A percentile compares a stretch with the other conserved stretches of the same genome.
phyloP scores from a whole-genome alignment of 2,797 vertebrate genomes.

The Melopsittacus undulatus region DNA sequence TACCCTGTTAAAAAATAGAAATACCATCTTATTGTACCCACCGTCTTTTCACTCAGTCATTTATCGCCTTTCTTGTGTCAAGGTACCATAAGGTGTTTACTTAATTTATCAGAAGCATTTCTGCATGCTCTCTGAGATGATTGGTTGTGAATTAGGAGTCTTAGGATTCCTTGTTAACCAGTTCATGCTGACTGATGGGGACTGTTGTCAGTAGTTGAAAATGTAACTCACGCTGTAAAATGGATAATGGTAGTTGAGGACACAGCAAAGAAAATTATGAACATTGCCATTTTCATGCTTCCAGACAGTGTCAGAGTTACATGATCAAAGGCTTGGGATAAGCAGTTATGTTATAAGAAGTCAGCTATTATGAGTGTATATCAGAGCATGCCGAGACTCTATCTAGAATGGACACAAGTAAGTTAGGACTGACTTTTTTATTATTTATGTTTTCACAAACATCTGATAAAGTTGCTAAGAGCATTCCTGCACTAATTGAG shows the following conservation, averaged over 20 bases:
- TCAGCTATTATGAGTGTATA: not conserved
- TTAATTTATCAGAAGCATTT: not conserved
- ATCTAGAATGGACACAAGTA: not conserved
- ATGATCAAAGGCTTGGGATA: not conserved
- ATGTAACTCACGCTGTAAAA: not conserved
- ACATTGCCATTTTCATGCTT: not conserved
- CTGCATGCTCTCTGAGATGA: not conserved
- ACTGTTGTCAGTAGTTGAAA: not conserved
- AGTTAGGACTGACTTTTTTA: too few relatives aligned
- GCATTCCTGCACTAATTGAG: not conserved
- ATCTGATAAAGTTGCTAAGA: not conserved
- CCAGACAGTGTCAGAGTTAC: not conserved
- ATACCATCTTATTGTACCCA: not conserved
- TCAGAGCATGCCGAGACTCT: not conserved
- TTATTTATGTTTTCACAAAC: rapidly evolving
- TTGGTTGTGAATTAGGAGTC: not conserved
- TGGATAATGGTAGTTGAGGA: not conserved
- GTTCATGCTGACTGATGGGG: not conserved
- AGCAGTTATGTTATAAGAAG: not conserved
- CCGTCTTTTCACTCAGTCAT: not conserved
- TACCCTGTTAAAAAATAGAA: not conserved
- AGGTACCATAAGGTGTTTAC: not conserved
- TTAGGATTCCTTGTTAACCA: not conserved
- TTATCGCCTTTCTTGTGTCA: not conserved
- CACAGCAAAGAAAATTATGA: not conserved